Conservation (phyloP, 1,140 invertebrate genomes). For the Sweltsa coloradensis region DNA sequence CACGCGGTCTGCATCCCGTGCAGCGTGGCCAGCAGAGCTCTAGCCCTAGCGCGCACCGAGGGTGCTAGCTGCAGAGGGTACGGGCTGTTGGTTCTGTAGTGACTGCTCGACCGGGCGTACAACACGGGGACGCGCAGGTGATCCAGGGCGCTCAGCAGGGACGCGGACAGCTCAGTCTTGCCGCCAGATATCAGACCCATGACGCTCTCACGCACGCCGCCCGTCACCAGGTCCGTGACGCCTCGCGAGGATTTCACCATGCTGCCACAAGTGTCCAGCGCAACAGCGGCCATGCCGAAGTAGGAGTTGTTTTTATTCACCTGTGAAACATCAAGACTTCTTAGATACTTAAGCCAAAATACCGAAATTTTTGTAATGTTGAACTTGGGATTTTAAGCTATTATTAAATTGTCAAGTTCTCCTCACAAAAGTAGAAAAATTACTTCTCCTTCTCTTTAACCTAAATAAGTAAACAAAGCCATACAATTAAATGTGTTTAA, state of each 20-base stretch:
- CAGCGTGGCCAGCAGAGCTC: slow-evolving; percentile 18
- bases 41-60: slow-evolving; percentile 19
- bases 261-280: slow-evolving; percentile 16
- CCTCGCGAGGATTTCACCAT: slow-evolving; percentile 18
- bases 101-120: background rate
- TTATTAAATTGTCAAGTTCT: too few relatives aligned
- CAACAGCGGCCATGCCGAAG: slow-evolving; percentile 13
- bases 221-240: slow-evolving; percentile 19
- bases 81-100: slow-evolving; percentile 14
- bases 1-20: slow-evolving; percentile 21
- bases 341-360: too few relatives aligned
- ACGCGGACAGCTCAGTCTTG: background rate
- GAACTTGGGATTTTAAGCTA: too few relatives aligned
- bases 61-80: slow-evolving; percentile 22
- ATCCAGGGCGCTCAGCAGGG: background rate
- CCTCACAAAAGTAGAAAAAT: too few relatives aligned
- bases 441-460: too few relatives aligned
- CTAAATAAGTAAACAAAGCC: too few relatives aligned
- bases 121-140: slow-evolving; percentile 4
- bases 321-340: too few relatives aligned
- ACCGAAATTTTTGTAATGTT: too few relatives aligned
- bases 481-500: too few relatives aligned
- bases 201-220: background rate
- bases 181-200: background rate
- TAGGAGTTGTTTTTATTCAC: slow-evolving; percentile 9